Conservation (phyloP, 2,888 invertebrate genomes). For the Rotaria macrura region DNA sequence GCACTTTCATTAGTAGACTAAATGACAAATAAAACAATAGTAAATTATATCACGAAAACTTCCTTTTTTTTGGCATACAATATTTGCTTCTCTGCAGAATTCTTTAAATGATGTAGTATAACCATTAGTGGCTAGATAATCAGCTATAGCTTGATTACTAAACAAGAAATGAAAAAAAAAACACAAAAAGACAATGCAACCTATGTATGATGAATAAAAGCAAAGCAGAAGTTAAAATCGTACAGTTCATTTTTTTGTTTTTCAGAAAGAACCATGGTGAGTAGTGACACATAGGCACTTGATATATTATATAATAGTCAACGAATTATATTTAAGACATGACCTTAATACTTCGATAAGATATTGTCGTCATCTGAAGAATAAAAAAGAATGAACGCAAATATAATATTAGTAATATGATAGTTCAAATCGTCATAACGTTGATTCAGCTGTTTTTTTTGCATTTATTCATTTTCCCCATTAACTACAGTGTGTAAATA, state of each 20-base stretch:
- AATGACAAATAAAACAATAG: no score
- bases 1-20: slow-evolving; percentile 58
- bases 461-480: background rate
- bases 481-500: background rate
- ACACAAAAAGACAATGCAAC: background rate
- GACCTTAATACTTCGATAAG: background rate
- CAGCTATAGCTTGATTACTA: slow-evolving; percentile 32
- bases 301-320: background rate
- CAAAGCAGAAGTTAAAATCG: background rate
- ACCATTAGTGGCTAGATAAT: slow-evolving; percentile 27
- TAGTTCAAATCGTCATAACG: background rate
- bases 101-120: slow-evolving; percentile 24
- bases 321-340: background rate
- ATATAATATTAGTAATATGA: background rate
- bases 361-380: background rate
- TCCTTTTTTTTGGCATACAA: background rate
- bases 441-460: background rate
- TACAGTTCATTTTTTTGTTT: slow-evolving; percentile 21
- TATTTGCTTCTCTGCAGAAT: slow-evolving; percentile 22
- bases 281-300: slow-evolving; percentile 10
- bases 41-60: background rate
- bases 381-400: background rate
- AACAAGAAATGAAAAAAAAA: no score
- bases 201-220: background rate
- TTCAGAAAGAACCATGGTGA: slow-evolving; percentile 21